Evolutionary conservation across 2,113 vertebrate genomes (phyloP).

Genomic region (Aspiorhynchus laticeps): DNA sequence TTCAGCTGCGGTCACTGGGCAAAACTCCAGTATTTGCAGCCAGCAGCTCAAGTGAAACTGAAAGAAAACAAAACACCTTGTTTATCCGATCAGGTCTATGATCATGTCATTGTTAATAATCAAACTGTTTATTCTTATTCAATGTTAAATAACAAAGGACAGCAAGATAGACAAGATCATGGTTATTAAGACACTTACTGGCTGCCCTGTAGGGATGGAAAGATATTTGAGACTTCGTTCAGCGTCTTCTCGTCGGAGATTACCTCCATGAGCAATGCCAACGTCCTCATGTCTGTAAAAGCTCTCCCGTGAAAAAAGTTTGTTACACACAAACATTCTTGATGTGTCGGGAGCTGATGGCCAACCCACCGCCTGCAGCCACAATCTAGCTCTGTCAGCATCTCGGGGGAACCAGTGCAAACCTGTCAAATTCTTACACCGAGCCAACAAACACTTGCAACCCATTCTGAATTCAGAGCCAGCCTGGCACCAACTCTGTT

Average conservation of each 20-base stretch:
- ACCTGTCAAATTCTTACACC: not conserved
- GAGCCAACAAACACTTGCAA: not conserved
- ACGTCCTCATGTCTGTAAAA: not conserved
- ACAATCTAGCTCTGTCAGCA: not conserved
- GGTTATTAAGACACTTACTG: not conserved
- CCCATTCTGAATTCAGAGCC: not conserved
- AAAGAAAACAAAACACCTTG: not conserved
- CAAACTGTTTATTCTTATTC: not conserved
- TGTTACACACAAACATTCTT: not conserved
- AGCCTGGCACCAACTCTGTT: not conserved
- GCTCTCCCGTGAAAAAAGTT: not conserved
- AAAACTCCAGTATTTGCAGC: not conserved
- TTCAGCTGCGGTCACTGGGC: not conserved
- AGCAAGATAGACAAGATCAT: not conserved
- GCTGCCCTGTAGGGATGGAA: not conserved
- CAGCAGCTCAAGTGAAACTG: constrained; percentile 4
- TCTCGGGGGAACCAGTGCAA: not conserved
- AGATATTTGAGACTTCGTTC: not conserved
- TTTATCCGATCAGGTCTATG: not conserved
- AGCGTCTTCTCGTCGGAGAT: not conserved
- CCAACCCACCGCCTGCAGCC: not conserved
- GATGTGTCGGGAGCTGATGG: not conserved
- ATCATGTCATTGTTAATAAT: not conserved
- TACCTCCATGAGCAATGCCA: not conserved
- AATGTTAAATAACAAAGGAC: not conserved